Percentiles rank a stretch among this genome's conserved stretches.
Conservation (phyloP, 2,888 invertebrate species). For the Cloeon dipterum region DNA sequence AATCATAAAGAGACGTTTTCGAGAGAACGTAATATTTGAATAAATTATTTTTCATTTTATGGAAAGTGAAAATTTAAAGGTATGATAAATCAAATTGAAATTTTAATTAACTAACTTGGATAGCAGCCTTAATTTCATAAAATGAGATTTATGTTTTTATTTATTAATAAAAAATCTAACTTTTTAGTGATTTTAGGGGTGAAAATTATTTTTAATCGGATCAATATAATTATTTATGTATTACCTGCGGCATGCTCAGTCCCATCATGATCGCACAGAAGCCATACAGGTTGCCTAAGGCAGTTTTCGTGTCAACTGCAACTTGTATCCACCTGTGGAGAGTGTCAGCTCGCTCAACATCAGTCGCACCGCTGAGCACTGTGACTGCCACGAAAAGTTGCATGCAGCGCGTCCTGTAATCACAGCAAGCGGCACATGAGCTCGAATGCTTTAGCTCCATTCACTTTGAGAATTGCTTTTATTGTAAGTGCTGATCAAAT, state of each 20-base stretch:
- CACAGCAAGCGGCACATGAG: constrained; percentile 6
- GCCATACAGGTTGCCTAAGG: constrained; percentile 74
- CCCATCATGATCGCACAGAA: constrained; percentile 84
- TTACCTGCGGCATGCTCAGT: constrained; percentile 64
- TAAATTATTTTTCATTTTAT: too few relatives aligned
- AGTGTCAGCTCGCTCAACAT: constrained; percentile 58
- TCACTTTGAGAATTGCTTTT: neutral
- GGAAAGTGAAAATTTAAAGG: too few relatives aligned
- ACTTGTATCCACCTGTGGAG: constrained; percentile 86
- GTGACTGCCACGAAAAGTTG: constrained; percentile 72
- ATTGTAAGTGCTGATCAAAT: neutral
- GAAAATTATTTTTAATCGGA: too few relatives aligned
- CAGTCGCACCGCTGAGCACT: constrained; percentile 66
- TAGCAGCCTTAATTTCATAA: too few relatives aligned
- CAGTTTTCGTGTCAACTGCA: constrained; percentile 75
- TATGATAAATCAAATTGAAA: too few relatives aligned
- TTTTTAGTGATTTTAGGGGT: too few relatives aligned
- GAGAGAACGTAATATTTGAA: too few relatives aligned
- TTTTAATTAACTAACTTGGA: too few relatives aligned
- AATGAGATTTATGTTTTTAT: too few relatives aligned
- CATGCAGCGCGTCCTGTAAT: constrained; percentile 55
- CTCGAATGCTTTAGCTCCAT: neutral
- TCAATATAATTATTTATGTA: too few relatives aligned
- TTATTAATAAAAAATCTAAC: too few relatives aligned
- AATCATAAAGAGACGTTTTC: too few relatives aligned